Evolutionary conservation across 2,113 vertebrate species (phyloP).

Genomic region (Syngnathus scovelli): DNA sequence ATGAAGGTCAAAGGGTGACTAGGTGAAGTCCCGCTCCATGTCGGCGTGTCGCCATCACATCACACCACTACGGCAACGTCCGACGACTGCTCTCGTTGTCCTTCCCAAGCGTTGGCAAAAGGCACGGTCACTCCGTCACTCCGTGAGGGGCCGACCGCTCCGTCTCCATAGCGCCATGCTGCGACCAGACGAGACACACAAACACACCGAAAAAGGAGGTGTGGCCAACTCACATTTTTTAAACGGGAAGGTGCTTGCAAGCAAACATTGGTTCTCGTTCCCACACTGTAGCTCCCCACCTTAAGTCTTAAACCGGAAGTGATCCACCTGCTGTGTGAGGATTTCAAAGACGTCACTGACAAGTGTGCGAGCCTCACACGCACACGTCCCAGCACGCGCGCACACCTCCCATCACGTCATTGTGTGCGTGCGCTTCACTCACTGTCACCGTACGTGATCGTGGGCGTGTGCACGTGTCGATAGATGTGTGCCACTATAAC

Average conservation of each 20-base stretch:
- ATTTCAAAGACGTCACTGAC: slow-evolving; percentile 1
- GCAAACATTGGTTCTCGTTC: not conserved
- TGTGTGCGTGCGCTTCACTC: not conserved
- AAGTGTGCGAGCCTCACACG: not conserved
- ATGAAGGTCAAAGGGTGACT: slow-evolving; percentile 18
- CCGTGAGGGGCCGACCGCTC: not conserved
- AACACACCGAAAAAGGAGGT: not conserved
- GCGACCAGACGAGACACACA: not conserved
- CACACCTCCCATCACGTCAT: slow-evolving; percentile 11
- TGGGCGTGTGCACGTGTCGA: slow-evolving; percentile 16
- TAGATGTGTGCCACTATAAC: slow-evolving; percentile 48
- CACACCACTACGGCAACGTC: not conserved
- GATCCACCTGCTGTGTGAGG: slow-evolving; percentile 1
- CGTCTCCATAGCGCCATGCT: not conserved
- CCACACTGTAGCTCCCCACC: not conserved
- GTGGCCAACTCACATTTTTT: no score
- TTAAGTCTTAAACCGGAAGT: not conserved
- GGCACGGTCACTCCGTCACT: not conserved
- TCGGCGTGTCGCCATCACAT: not conserved
- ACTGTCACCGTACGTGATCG: not conserved
- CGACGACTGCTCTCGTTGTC: not conserved
- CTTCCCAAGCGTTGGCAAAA: not conserved
- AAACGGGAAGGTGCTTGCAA: not conserved
- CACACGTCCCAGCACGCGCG: not conserved
- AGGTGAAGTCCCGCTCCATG: slow-evolving; percentile 64